These are phyloP conservation scores for Orthosia cruda DNA, from an alignment of 2,888 invertebrate species.

Conservation along the genomic window DNA sequence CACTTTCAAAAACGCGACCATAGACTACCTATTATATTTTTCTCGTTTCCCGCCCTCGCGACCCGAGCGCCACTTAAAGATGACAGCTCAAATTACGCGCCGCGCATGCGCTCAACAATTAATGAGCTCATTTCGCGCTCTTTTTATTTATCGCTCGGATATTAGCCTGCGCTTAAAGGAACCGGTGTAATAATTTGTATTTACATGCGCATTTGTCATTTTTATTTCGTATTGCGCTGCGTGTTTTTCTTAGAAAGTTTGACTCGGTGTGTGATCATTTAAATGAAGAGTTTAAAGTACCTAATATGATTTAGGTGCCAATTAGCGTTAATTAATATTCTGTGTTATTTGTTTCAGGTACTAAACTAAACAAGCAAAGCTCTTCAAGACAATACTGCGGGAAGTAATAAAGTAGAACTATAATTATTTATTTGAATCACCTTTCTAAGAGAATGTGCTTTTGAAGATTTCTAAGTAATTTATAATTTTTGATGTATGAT, in stretches of 20 bases:
- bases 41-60: slow-evolving; percentile 26
- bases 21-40: slow-evolving; percentile 32
- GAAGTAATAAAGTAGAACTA: not conserved
- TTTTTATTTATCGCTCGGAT: slow-evolving; percentile 85
- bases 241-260: slow-evolving; percentile 58
- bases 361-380: not conserved
- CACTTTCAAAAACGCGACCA: slow-evolving; percentile 9
- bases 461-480: not conserved
- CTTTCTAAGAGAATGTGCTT: not conserved
- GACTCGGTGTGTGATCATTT: slow-evolving; percentile 23
- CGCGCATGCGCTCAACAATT: slow-evolving; percentile 80
- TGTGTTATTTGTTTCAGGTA: slow-evolving; percentile 63
- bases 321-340: slow-evolving; percentile 12
- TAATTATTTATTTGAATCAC: not conserved
- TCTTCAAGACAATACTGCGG: not conserved
- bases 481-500: no score
- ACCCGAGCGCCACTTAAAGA: slow-evolving; percentile 79
- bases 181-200: slow-evolving; percentile 69
- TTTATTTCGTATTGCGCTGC: slow-evolving; percentile 71
- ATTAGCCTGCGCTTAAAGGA: slow-evolving; percentile 79
- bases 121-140: slow-evolving; percentile 88
- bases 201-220: slow-evolving; percentile 73
- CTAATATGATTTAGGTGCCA: slow-evolving; percentile 12
- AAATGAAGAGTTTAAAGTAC: slow-evolving; percentile 18
- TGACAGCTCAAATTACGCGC: slow-evolving; percentile 85